Evolutionary conservation across 2,797 vertebrate species (phyloP).

Genomic region (Tamandua tetradactyla): DNA sequence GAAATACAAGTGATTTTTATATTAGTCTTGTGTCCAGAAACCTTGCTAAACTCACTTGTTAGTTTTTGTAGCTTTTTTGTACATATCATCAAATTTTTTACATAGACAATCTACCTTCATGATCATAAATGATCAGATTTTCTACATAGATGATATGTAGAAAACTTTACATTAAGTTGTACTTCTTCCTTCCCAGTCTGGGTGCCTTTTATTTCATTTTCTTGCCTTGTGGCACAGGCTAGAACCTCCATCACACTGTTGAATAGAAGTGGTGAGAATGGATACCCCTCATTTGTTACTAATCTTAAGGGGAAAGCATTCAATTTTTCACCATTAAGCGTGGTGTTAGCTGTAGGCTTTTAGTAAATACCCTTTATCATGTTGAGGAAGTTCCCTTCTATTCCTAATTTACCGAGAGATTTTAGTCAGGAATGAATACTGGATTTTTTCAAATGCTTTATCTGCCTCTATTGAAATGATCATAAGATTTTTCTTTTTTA

Average conservation of each 20-base stretch:
- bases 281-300: too few relatives aligned
- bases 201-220: background rate
- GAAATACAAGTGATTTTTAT: background rate
- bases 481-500: background rate
- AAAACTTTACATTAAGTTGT: background rate
- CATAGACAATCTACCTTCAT: background rate
- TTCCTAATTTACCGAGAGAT: background rate
- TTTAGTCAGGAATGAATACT: background rate
- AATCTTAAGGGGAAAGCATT: too few relatives aligned
- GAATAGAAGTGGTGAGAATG: too few relatives aligned
- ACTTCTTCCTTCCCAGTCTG: background rate
- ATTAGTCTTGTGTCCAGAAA: background rate
- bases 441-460: conserved; percentile 6
- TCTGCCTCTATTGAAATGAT: background rate
- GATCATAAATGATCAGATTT: background rate
- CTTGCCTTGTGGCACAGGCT: background rate
- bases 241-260: background rate
- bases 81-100: background rate
- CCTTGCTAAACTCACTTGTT: background rate
- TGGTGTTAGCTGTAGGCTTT: too few relatives aligned
- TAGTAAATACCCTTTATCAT: too few relatives aligned
- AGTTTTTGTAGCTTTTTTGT: background rate
- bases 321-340: too few relatives aligned
- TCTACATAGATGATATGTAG: background rate
- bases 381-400: background rate